Evolutionary conservation across 2,888 invertebrate genomes (phyloP).

Genomic region (Tupiocoris notatus): DNA sequence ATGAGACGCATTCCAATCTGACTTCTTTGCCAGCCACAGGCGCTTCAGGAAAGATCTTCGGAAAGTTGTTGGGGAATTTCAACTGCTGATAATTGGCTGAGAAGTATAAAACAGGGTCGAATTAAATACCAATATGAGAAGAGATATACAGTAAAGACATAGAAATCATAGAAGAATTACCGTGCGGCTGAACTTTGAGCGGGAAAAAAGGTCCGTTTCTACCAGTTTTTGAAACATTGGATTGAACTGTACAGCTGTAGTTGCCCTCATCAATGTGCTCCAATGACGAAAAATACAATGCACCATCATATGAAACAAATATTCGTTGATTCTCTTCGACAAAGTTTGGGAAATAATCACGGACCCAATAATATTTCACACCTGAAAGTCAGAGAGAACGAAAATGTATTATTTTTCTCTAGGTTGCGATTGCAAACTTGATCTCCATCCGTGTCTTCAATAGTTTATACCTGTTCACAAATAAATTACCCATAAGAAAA

Average conservation of each 20-base stretch:
- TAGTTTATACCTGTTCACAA: too few species aligned
- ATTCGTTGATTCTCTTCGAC: conserved; percentile 90
- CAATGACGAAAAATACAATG: conserved; percentile 89
- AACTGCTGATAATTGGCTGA: conserved; percentile 82
- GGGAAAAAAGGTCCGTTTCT: conserved; percentile 87
- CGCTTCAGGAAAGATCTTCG: conserved; percentile 91
- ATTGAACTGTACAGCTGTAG: conserved; percentile 90
- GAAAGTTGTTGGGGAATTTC: conserved; percentile 91
- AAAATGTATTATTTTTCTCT: too few species aligned
- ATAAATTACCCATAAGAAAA: background rate
- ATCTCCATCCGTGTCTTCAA: too few species aligned
- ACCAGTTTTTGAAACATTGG: conserved; percentile 80
- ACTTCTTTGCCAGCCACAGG: conserved; percentile 88
- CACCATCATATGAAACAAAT: conserved; percentile 91
- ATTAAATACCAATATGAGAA: too few species aligned
- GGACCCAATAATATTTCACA: conserved; percentile 88
- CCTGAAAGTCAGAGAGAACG: conserved; percentile 54
- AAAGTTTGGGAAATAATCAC: conserved; percentile 85
- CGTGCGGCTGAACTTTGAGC: conserved; percentile 77
- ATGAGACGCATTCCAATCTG: conserved; percentile 89
- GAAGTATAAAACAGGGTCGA: too few species aligned
- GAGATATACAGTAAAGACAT: too few species aligned
- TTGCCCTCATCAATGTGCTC: conserved; percentile 86
- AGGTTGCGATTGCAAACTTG: too few species aligned
- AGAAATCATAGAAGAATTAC: conserved; percentile 54